Evolutionary conservation across 1,140 invertebrate genomes (phyloP).

Genomic region (Caenorhabditis tropicalis): DNA sequence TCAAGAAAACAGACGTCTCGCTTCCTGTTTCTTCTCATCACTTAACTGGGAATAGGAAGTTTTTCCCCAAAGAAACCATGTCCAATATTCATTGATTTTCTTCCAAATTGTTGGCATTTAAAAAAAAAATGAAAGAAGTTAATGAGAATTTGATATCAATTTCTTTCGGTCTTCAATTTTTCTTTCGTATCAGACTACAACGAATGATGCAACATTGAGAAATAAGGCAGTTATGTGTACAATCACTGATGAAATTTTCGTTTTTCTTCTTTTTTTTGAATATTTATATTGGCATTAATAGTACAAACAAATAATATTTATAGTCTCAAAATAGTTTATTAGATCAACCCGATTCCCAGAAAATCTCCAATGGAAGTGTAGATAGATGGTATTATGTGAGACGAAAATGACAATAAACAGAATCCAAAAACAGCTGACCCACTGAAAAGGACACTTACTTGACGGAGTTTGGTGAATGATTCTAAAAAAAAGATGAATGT

Average conservation of each 20-base stretch:
- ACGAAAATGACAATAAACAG: background rate
- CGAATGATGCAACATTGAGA: background rate
- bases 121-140: background rate
- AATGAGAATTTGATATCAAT: background rate
- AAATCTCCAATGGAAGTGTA: background rate
- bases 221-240: too few species aligned
- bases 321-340: background rate
- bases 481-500: background rate
- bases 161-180: background rate
- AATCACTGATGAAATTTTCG: too few species aligned
- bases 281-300: too few species aligned
- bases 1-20: background rate
- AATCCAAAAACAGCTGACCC: background rate
- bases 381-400: background rate
- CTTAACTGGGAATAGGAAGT: background rate
- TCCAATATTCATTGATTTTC: background rate
- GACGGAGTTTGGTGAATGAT: background rate
- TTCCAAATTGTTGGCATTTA: constrained; percentile 5
- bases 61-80: constrained; percentile 27
- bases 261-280: too few species aligned
- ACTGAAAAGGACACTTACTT: background rate
- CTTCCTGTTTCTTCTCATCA: background rate
- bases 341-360: background rate
- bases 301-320: background rate
- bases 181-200: background rate